Evolutionary conservation across 1,140 invertebrate species (phyloP).

Genomic region (Orchesella cincta): DNA sequence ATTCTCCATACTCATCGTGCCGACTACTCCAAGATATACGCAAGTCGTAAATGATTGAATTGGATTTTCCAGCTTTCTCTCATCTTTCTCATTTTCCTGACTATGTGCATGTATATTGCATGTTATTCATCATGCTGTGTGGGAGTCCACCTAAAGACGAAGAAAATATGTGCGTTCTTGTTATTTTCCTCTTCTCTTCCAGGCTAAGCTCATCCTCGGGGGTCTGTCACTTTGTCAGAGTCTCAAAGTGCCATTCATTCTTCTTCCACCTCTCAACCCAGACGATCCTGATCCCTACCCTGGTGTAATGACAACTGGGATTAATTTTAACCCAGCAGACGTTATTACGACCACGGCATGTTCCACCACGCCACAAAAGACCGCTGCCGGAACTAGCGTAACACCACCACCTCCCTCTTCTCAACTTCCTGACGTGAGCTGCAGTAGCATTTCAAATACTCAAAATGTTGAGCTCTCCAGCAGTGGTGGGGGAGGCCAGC

Average conservation of each 20-base stretch:
- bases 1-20: no score
- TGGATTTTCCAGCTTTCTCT: neutral
- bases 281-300: conserved; percentile 50
- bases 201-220: conserved; percentile 49
- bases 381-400: neutral
- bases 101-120: no score
- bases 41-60: no score
- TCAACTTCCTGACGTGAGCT: neutral
- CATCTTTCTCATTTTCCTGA: conserved; percentile 23
- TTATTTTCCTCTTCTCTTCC: neutral
- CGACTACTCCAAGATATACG: no score
- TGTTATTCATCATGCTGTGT: no score
- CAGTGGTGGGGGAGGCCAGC: neutral
- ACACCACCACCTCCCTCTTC: neutral
- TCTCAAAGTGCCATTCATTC: conserved; percentile 50
- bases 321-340: conserved; percentile 2
- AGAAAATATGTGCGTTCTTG: neutral
- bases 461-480: neutral
- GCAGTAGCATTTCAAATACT: neutral
- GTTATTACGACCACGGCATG: neutral
- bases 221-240: conserved; percentile 48
- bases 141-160: no score
- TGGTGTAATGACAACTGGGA: neutral
- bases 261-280: conserved; percentile 49
- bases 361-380: neutral